Percentiles rank a stretch among this genome's conserved stretches.
Conservation (phyloP, 2,113 vertebrate species). For the Gymnogyps californianus region DNA sequence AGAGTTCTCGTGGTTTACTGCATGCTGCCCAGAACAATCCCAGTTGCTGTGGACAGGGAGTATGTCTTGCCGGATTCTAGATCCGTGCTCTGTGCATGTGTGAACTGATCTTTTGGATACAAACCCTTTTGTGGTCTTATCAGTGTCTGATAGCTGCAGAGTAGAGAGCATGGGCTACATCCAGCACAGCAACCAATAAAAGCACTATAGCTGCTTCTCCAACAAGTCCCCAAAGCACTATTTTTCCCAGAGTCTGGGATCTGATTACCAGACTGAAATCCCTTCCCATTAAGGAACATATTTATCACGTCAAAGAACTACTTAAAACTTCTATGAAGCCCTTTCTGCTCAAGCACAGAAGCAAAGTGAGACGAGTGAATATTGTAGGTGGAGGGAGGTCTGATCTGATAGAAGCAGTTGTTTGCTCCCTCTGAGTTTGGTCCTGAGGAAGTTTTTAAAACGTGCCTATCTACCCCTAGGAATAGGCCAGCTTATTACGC, state of each 20-base stretch:
- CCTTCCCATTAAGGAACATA: not conserved
- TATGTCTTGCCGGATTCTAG: not conserved
- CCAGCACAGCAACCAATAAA: not conserved
- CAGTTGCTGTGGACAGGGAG: not conserved
- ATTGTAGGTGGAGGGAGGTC: not conserved
- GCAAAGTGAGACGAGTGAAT: not conserved
- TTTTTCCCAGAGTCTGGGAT: not conserved
- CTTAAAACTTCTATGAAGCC: not conserved
- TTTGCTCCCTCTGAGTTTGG: not conserved
- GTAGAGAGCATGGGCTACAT: not conserved
- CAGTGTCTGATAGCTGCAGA: not conserved
- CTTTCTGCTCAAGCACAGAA: not conserved
- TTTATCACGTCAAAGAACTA: not conserved
- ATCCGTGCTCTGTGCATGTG: fast-evolving
- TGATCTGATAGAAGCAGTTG: not conserved
- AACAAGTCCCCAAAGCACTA: not conserved
- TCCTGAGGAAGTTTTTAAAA: not conserved
- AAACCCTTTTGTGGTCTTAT: not conserved
- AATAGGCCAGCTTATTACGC: not conserved
- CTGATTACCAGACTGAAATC: not conserved
- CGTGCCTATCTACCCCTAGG: not conserved
- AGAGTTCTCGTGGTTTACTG: not conserved
- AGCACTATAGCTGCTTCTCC: not conserved
- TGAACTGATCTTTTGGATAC: not conserved
- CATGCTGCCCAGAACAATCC: not conserved